phyloP scores from a whole-genome alignment of 1,140 invertebrate species.

The Cydia fagiglandana region DNA sequence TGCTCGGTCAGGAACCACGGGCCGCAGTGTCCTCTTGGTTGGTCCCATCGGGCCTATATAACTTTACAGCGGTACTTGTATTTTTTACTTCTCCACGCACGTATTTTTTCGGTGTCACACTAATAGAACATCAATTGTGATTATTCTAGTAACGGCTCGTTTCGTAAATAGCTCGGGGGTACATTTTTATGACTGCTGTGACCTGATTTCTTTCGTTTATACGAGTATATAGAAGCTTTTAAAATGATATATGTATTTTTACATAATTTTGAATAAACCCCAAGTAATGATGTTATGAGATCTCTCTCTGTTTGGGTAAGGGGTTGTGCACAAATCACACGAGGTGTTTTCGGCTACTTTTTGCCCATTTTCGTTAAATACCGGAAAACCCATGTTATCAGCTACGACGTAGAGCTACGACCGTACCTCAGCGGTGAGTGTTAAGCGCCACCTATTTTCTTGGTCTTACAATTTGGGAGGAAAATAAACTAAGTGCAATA shows the following conservation, averaged over 20 bases:
- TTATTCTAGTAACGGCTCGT: not conserved
- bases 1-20: not conserved
- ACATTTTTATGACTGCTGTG: not conserved
- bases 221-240: not conserved
- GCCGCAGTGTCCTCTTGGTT: not conserved
- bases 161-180: not conserved
- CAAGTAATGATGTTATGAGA: no score
- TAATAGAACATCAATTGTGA: not conserved
- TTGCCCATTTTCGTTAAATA: no score
- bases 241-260: no score
- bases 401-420: no score
- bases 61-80: constrained; percentile 2
- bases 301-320: no score
- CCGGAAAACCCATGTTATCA: no score
- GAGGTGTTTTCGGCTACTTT: no score
- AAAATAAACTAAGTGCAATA: not conserved
- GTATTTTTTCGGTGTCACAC: not conserved
- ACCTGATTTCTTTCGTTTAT: not conserved
- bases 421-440: no score
- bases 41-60: constrained; percentile 6
- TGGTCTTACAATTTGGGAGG: not conserved
- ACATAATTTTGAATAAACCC: no score
- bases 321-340: no score
- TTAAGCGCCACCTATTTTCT: not conserved
- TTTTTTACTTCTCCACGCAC: not conserved